A percentile compares a stretch with the other conserved stretches of the same genome.
phyloP scores from a whole-genome alignment of 2,888 invertebrate genomes.

The Cataglyphis rosenhaueri region DNA sequence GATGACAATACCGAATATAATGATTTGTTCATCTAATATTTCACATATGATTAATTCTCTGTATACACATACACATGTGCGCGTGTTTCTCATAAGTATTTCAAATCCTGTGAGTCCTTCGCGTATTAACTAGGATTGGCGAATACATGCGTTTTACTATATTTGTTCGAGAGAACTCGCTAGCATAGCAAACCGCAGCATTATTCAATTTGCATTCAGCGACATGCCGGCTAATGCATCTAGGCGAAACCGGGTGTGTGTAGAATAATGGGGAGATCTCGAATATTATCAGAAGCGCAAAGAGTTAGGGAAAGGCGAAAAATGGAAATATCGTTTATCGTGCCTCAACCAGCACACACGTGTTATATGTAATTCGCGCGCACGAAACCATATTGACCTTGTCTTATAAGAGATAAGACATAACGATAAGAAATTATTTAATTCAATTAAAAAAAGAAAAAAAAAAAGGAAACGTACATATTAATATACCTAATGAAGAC shows the following conservation, averaged over 20 bases:
- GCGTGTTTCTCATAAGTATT: neutral
- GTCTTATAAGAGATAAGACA: constrained; percentile 3
- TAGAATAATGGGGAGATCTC: constrained; percentile 58
- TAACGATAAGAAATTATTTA: constrained; percentile 22
- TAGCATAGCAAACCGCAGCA: constrained; percentile 47
- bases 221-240: constrained; percentile 62
- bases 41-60: constrained; percentile 45
- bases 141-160: constrained; percentile 61
- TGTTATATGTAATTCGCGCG: neutral
- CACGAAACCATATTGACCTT: neutral
- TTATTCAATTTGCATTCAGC: constrained; percentile 72
- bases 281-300: constrained; percentile 61
- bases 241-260: constrained; percentile 57
- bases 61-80: neutral
- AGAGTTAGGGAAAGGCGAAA: constrained; percentile 59
- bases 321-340: constrained; percentile 54
- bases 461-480: neutral
- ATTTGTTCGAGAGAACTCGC: constrained; percentile 63
- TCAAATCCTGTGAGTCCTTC: neutral
- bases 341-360: constrained; percentile 32
- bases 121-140: constrained; percentile 23
- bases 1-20: neutral
- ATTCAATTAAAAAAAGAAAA: neutral
- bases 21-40: constrained; percentile 11
- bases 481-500: constrained; percentile 30